phyloP scores from a whole-genome alignment of 1,140 invertebrate genomes.

The Brachionus asplanchnoidis region DNA sequence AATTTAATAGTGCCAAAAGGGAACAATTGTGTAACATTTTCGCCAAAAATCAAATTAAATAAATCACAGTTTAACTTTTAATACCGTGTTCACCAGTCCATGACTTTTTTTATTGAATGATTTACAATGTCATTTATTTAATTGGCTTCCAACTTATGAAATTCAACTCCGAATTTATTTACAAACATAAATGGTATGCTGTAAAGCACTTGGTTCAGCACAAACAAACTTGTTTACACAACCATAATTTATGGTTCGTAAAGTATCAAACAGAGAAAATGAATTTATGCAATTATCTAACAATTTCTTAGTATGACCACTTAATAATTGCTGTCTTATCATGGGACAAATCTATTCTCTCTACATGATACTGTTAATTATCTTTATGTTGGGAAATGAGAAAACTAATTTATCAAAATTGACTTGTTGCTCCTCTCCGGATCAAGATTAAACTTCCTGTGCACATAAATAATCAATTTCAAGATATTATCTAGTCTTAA shows the following conservation, averaged over 20 bases:
- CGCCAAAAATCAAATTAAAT: background rate
- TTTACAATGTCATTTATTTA: background rate
- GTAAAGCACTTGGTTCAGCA: background rate
- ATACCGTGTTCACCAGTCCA: background rate
- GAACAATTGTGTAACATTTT: background rate
- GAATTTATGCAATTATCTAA: background rate
- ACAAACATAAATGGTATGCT: background rate
- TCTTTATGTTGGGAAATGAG: background rate
- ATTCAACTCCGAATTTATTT: background rate
- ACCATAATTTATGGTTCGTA: background rate
- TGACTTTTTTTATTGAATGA: background rate
- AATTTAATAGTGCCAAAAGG: background rate
- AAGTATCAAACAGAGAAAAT: background rate
- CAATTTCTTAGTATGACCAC: background rate
- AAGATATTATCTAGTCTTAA: constrained; percentile 3
- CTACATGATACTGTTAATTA: background rate
- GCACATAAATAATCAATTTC: background rate
- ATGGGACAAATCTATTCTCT: background rate
- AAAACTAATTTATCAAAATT: background rate
- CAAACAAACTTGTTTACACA: background rate
- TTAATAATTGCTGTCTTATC: background rate
- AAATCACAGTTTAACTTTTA: background rate
- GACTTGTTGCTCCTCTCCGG: background rate
- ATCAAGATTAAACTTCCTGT: background rate
- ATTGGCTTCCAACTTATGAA: background rate